phyloP scores from a whole-genome alignment of 2,888 invertebrate genomes.

The Dendrolimus houi region DNA sequence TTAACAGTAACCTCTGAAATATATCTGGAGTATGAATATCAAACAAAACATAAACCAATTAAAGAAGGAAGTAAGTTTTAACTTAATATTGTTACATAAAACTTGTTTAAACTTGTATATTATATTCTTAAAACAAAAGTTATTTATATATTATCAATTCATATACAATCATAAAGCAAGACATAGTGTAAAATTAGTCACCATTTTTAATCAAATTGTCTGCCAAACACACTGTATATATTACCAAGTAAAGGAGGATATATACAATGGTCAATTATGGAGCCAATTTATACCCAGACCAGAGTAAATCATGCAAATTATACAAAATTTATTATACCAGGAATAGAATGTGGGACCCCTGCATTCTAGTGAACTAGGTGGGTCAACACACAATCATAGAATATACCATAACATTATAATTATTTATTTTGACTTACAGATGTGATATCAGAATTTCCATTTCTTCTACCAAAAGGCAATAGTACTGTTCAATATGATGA shows the following conservation, averaged over 20 bases:
- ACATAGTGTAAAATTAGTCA: too few relatives aligned
- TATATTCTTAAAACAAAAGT: not conserved
- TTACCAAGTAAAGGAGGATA: too few relatives aligned
- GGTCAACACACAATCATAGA: too few relatives aligned
- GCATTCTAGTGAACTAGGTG: too few relatives aligned
- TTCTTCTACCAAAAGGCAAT: conserved; percentile 66
- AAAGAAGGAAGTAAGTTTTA: conserved; percentile 61
- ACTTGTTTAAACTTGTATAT: too few relatives aligned
- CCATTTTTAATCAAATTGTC: too few relatives aligned
- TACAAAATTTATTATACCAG: too few relatives aligned
- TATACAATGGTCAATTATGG: too few relatives aligned
- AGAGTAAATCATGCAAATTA: too few relatives aligned
- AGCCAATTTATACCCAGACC: too few relatives aligned
- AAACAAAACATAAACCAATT: conserved; percentile 59
- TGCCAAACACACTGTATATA: too few relatives aligned
- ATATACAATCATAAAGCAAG: not conserved
- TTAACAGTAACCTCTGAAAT: conserved; percentile 84
- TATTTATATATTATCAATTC: not conserved
- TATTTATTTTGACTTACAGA: conserved; percentile 62
- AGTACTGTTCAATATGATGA: conserved; percentile 64
- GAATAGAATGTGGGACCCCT: too few relatives aligned
- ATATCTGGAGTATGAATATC: conserved; percentile 81
- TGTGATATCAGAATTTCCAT: conserved; percentile 83
- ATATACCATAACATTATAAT: not conserved
- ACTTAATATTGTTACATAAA: not conserved